These are phyloP conservation scores for Gadus macrocephalus DNA, from an alignment of 2,113 vertebrate genomes.

Conservation along the genomic window DNA sequence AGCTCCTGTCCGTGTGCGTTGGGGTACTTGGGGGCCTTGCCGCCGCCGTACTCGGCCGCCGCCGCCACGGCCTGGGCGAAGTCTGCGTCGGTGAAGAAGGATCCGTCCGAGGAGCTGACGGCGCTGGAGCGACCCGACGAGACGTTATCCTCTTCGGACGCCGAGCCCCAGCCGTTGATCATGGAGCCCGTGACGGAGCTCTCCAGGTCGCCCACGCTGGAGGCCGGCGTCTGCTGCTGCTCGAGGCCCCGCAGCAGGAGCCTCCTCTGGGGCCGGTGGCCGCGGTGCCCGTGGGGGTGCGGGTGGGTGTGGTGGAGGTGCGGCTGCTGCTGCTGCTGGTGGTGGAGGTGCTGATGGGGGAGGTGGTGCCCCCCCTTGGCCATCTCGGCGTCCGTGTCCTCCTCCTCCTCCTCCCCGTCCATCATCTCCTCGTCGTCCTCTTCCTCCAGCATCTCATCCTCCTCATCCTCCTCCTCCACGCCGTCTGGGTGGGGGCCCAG, in stretches of 20 bases:
- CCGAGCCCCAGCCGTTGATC: conserved; percentile 99
- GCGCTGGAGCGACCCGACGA: conserved; percentile 92
- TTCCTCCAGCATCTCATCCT: conserved; percentile 59
- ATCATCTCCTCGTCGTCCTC: conserved; percentile 73
- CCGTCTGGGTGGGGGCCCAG: conserved; percentile 93
- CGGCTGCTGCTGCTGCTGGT: conserved; percentile 80
- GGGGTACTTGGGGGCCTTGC: conserved; percentile 86
- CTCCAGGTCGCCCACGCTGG: conserved; percentile 94
- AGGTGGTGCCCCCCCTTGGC: conserved; percentile 84
- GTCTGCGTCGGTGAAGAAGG: conserved; percentile 96
- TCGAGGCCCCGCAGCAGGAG: conserved; percentile 89
- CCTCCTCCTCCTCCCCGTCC: conserved; percentile 69
- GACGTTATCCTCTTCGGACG: conserved; percentile 95
- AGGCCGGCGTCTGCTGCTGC: conserved; percentile 85
- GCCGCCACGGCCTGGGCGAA: conserved; percentile 96
- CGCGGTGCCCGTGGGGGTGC: conserved; percentile 54
- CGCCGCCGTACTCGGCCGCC: conserved; percentile 90
- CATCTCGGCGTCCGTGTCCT: conserved; percentile 82
- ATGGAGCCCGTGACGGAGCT: conserved; percentile 98
- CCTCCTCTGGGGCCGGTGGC: conserved; percentile 73
- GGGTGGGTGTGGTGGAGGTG: conserved; percentile 65
- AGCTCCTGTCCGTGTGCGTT: conserved; percentile 58
- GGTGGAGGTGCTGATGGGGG: conserved; percentile 54
- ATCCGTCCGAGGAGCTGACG: conserved; percentile 95
- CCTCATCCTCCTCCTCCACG: conserved; percentile 78